Conservation (phyloP, 2,113 vertebrate genomes). For the Oxygymnocypris stewartii region DNA sequence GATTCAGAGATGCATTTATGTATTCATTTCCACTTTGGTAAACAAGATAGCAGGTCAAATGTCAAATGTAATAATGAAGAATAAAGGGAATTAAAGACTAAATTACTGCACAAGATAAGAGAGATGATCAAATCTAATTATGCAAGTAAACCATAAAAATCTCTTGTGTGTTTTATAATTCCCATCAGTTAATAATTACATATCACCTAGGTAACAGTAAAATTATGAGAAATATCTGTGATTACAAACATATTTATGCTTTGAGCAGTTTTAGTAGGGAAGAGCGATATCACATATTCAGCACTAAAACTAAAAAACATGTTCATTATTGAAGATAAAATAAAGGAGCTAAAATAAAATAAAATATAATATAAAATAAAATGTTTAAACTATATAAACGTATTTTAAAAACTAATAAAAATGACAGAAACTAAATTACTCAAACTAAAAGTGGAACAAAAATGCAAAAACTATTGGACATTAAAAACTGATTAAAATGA, state of each 20-base stretch:
- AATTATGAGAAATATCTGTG: neutral
- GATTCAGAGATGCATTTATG: neutral
- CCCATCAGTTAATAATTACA: neutral
- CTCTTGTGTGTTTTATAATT: neutral
- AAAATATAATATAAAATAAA: too few species aligned
- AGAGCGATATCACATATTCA: too few species aligned
- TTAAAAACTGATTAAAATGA: too few species aligned
- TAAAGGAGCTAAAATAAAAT: too few species aligned
- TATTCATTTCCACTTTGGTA: neutral
- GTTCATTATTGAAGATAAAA: too few species aligned
- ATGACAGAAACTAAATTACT: too few species aligned
- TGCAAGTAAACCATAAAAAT: neutral
- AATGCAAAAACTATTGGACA: too few species aligned
- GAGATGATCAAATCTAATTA: neutral
- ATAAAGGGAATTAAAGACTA: neutral
- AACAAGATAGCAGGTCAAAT: neutral
- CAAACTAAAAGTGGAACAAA: too few species aligned
- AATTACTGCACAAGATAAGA: neutral
- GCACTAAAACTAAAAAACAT: too few species aligned
- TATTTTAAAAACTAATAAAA: too few species aligned
- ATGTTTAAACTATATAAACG: too few species aligned
- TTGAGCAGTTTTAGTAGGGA: neutral
- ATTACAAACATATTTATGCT: too few species aligned
- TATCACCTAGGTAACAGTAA: neutral
- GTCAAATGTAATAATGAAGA: neutral